Percentiles rank a stretch among this genome's conserved stretches.
phyloP scores from a whole-genome alignment of 2,113 vertebrate genomes.

The Hydrochoerus hydrochaeris region DNA sequence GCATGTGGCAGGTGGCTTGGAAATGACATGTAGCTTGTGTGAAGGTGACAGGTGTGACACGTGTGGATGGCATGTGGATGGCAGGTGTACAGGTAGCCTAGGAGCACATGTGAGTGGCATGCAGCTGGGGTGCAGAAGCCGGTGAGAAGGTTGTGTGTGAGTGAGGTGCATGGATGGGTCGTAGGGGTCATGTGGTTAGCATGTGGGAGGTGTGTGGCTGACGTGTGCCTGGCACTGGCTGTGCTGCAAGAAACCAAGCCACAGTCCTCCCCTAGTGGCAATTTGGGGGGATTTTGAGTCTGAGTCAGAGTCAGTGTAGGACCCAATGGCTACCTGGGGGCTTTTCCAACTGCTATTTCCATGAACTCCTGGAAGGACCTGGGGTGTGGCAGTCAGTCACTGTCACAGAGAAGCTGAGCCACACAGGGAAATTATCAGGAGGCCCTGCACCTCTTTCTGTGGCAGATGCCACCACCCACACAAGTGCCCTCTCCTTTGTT shows the following conservation, averaged over 20 bases:
- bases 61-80: background rate
- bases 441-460: background rate
- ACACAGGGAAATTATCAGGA: background rate
- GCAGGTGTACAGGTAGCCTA: accelerated
- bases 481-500: background rate
- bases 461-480: background rate
- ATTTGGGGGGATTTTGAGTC: background rate
- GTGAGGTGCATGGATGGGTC: background rate
- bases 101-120: background rate
- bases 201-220: background rate
- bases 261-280: background rate
- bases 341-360: background rate
- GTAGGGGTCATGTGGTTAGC: background rate
- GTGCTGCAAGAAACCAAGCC: background rate
- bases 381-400: background rate
- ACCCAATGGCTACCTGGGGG: background rate
- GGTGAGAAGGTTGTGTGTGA: no score
- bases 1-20: background rate
- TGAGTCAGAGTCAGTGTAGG: accelerated
- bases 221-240: background rate
- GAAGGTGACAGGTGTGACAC: background rate
- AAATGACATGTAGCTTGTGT: background rate
- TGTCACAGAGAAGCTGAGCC: background rate
- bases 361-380: accelerated
- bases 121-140: background rate